Base-by-base conservation (phyloP, 2,888 invertebrate genomes). In the Arctia plantaginis region DNA sequence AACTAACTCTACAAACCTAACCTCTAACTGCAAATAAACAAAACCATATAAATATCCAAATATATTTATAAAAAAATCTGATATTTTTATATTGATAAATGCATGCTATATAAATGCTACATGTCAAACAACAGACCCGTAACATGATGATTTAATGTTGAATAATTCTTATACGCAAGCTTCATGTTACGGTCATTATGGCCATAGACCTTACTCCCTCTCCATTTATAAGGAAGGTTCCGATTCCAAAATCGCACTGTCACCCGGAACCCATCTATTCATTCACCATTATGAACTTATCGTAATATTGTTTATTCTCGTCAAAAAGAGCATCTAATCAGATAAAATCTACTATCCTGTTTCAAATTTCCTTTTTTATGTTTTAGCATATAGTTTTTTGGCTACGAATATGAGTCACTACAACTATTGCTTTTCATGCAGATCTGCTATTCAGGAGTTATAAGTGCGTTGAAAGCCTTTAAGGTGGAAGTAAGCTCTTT, bases 371-470 rank as follows among this genome's bases (percentile, higher is more conserved):
- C n/a, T 55, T n/a, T 55, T 23, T 55, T 1, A 20, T 20, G 0
- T 47, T 47, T 47, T 20, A 20, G 12, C 23, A 55, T 23, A 6
- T 51, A 23, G 23, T 55, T 55, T 55, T 55, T 3, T n/a, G 23
- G 0, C 2, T 7, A 23, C 4, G 4, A 23, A 47, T 18, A 0
- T 0, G 23, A 3, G 23, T 0, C 10, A n/a, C 23, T n/a, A 8
- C 7, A 1, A 20, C 23, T 51, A 51, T 7, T 23, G 23, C 10
- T 0, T 8, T 7, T 8, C 23, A 23, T 51, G 51, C 8, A 51
- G 18, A 23, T 12, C 12, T 41, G 41, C 41, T 10, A 12, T 51
- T 51, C 23, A 23, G 18, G 51, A 23, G 51, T 6, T 3, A 39
- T 3, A 39, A 39, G 8, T n/a, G 8, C 1, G 0, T 20, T 51